Evolutionary conservation across 1,140 invertebrate species (phyloP), one percentile per base, ranked within the genome.

Genomic region (Elymnias hypermnestra): DNA sequence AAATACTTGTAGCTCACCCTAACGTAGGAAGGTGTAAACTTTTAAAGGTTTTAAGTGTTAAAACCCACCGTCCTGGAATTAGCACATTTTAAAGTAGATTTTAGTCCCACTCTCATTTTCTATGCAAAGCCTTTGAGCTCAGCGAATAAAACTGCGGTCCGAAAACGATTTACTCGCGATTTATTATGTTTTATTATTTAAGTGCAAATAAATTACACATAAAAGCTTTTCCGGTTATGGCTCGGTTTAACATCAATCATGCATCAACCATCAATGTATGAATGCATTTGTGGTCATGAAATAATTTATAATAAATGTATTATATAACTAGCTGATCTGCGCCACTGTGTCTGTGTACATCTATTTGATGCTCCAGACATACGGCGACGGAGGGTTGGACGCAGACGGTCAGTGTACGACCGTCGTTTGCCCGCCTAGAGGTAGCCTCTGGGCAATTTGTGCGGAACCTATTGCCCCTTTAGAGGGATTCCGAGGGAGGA

Each of bases 51-150:
- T 61, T 52, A 58, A 57, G 57, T 56, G 56, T 55, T 58, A 64
- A 64, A 22, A 47, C 51, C 42, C 29, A 33, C 28, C 40, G 53
- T n/a, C 37, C 35, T 33, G 47, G 54, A 49, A 63, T 61, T 63
- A 64, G 53, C 64, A 58, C 53, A 68, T 68, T 64, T 64, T 68
- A 64, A 57, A 62, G 58, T 55, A 58, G 51, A 50, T 55, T 68
- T 67, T 57, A 59, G 61, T 43, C 33, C 57, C 51, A 50, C 49
- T 55, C 61, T 64, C 64, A 68, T 68, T 68, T 61, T 63, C 61
- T 52, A 68, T 68, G 64, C 56, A 68, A 68, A 68, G 54, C 61
- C 52, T 50, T 61, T 53, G 64, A 57, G 55, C 51, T 37, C 28
- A 15, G 9, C 26, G 8, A 25, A 15, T 25, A 38, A 19, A 1